Percentiles rank a stretch among this genome's conserved stretches.
phyloP scores from a whole-genome alignment of 2,113 vertebrate genomes.

The Alethe castanea region DNA sequence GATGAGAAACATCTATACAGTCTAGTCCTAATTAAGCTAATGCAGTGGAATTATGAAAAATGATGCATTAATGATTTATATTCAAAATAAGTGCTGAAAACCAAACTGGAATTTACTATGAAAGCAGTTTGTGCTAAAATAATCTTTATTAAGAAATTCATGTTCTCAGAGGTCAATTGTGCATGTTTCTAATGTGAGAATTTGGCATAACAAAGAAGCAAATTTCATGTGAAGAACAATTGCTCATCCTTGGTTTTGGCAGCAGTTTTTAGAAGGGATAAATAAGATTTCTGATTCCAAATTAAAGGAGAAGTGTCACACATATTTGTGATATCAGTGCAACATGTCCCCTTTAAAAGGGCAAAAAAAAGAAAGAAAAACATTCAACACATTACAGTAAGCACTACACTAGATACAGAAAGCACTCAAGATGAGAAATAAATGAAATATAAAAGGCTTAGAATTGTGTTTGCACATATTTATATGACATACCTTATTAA shows the following conservation, averaged over 20 bases:
- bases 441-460: neutral
- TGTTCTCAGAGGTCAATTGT: neutral
- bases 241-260: neutral
- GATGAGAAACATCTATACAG: neutral
- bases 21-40: neutral
- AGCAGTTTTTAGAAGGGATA: neutral
- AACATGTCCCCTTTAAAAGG: neutral
- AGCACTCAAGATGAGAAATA: neutral
- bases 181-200: neutral
- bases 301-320: neutral
- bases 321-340: neutral
- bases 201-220: neutral
- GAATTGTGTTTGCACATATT: neutral
- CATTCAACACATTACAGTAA: neutral
- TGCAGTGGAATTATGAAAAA: neutral
- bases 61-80: neutral
- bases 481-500: constrained; percentile 83
- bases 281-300: neutral
- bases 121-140: neutral
- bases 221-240: neutral
- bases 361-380: neutral
- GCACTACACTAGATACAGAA: neutral
- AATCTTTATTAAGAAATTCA: neutral
- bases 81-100: neutral
- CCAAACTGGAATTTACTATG: neutral